Evolutionary conservation across 2,797 vertebrate genomes (phyloP), one percentile per base, ranked within the genome.

Genomic region (Heterohyrax brucei): DNA sequence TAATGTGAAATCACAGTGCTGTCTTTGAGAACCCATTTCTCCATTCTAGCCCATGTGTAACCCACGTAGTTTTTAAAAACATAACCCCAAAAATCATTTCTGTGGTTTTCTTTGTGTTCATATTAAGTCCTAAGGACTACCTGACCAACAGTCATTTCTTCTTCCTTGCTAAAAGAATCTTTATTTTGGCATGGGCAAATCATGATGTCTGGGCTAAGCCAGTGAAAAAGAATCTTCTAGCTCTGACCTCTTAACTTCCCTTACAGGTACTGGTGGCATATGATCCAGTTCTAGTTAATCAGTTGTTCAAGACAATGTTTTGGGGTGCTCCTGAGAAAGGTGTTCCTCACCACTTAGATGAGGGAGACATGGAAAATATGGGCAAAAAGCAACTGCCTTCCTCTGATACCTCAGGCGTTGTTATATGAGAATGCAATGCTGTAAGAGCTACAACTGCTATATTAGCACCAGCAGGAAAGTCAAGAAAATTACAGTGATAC

Each of bases 81-180:
- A 81, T 62, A 61, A 86, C 66, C 70, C 50, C 4, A 81, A 94
- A 95, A 78, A 30, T 2, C 10, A 44, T 89, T 89, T 95, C 59
- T 89, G 33, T 82, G 80, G 39, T 59, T 96, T 93, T 90, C 76
- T 77, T 79, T 78, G n/a, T 81, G 72, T 95, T 85, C 28, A 28
- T 10, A 44, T 1, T 86, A 89, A 73, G 22, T 87, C n/a, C 53
- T 75, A 75, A 53, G 50, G 62, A 86, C 46, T 76, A 89, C 48
- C 26, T 87, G 33, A 16, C 62, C 46, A 19, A 26, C 2, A 75
- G 50, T 56, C 61, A 81, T 89, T 90, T 64, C 16, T 80, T 92
- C 66, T 83, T 95, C 39, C 24, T 87, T 88, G 30, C 68, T 92
- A 30, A 68, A 91, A 91, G 44, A 89, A 91, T 19, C 33, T 94